Conservation (phyloP, 2,888 invertebrate genomes). For the Asteroscopus sphinx region DNA sequence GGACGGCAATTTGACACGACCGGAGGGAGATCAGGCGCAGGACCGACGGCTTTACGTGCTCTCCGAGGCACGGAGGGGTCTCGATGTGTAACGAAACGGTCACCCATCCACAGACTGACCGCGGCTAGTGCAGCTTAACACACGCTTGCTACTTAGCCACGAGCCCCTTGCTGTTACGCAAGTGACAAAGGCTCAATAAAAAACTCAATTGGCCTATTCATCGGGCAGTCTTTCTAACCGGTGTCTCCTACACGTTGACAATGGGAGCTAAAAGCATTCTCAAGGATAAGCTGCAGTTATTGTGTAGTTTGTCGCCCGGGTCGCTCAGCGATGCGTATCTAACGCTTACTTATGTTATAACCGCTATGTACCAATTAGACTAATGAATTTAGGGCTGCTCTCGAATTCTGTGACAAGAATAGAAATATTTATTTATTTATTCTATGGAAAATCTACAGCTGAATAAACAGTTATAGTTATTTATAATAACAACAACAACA, state of each 20-base stretch:
- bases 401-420: not conserved
- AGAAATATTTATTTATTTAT: not conserved
- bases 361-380: conserved; percentile 80
- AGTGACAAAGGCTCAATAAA: conserved; percentile 29
- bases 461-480: too few species aligned
- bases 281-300: conserved; percentile 79
- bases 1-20: too few species aligned
- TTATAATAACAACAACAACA: too few species aligned
- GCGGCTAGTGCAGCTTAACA: too few species aligned
- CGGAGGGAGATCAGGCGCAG: too few species aligned
- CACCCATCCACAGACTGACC: too few species aligned
- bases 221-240: conserved; percentile 38
- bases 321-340: conserved; percentile 79
- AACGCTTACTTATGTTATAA: conserved; percentile 69
- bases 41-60: too few species aligned
- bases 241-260: conserved; percentile 63
- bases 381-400: conserved; percentile 75
- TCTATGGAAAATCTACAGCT: too few species aligned
- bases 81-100: too few species aligned
- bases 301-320: conserved; percentile 74
- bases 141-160: too few species aligned
- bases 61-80: too few species aligned
- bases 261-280: conserved; percentile 71
- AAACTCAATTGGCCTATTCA: conserved; percentile 42
- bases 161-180: conserved; percentile 20